Evolutionary conservation across 2,797 vertebrate genomes (phyloP), one percentile per base, ranked within the genome.

Genomic region (Toxotes lorentzi): DNA sequence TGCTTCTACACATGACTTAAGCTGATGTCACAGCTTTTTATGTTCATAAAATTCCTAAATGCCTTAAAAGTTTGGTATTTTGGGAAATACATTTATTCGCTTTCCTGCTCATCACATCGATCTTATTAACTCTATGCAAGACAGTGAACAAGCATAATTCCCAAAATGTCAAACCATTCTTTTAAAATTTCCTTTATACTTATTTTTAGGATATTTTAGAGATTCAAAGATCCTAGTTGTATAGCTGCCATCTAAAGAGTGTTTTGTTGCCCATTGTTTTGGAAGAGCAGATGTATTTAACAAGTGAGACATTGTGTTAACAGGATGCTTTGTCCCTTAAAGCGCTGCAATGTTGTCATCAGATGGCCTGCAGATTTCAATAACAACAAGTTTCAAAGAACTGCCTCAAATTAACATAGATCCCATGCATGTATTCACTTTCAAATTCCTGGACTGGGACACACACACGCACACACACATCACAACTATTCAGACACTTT

Each of bases 401-500:
- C 82, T 71, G 83, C 81, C 30, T 74, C 78, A 89, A 84, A 89
- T 90, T 87, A 74, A 86, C 79, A 73, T 77, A 77, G 66, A 80
- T 69, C 30, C 76, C 70, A 71, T 79, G 68, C 68, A 79, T 81
- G 69, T 50, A 81, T 83, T 85, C 88, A 84, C 85, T 79, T 88
- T 82, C 75, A 83, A 82, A 88, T 71, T 75, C 82, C 82, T 32
- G 48, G 30, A 63, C 30, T 56, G 43, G 40, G 35, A 75, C 47
- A 73, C 81, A 66, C 61, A 64, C 24, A 70, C 74, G 80, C 47
- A 79, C 79, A 77, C 59, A 58, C 66, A 62, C 60, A 81, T 61
- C 69, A 86, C 89, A 88, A 73, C 81, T 87, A 92, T 91, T 92
- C 87, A 90, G 73, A 87, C 81, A 86, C 84, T 91, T 92, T 86